Evolutionary conservation across 2,113 vertebrate genomes (phyloP).

Genomic region (Pipra filicauda): DNA sequence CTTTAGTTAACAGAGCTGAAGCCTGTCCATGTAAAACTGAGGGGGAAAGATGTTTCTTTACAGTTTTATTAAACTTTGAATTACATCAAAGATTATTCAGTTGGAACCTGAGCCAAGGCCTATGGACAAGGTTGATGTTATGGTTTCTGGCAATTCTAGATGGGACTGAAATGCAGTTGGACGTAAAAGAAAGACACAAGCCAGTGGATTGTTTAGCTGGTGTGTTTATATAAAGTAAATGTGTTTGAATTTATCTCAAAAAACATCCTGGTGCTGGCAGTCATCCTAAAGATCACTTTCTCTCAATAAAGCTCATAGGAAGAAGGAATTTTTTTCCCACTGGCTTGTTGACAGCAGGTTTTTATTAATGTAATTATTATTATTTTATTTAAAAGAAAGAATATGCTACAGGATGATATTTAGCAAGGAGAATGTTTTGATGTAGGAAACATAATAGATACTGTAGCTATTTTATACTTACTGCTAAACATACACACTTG

Average conservation of each 20-base stretch:
- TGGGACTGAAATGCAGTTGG: constrained; percentile 10
- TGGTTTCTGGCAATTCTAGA: constrained; percentile 27
- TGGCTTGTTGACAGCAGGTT: not conserved
- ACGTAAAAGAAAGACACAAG: not conserved
- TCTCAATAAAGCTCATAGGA: not conserved
- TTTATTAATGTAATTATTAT: not conserved
- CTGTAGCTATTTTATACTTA: not conserved
- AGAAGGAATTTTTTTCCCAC: not conserved
- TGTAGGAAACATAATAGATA: not conserved
- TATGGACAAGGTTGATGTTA: constrained; percentile 3
- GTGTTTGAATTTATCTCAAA: not conserved
- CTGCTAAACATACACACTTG: not conserved
- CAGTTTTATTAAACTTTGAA: not conserved
- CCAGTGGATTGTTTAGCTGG: not conserved
- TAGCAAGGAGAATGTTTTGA: not conserved
- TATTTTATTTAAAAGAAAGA: not conserved
- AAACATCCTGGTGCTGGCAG: not conserved
- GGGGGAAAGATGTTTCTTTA: not conserved
- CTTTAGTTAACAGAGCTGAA: not conserved
- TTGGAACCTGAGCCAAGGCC: not conserved
- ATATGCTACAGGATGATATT: not conserved
- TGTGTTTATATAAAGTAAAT: not conserved
- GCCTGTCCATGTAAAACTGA: not conserved
- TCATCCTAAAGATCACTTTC: not conserved
- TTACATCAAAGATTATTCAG: not conserved